Evolutionary conservation across 2,888 invertebrate species (phyloP).

Genomic region (Drosophila silvestris): DNA sequence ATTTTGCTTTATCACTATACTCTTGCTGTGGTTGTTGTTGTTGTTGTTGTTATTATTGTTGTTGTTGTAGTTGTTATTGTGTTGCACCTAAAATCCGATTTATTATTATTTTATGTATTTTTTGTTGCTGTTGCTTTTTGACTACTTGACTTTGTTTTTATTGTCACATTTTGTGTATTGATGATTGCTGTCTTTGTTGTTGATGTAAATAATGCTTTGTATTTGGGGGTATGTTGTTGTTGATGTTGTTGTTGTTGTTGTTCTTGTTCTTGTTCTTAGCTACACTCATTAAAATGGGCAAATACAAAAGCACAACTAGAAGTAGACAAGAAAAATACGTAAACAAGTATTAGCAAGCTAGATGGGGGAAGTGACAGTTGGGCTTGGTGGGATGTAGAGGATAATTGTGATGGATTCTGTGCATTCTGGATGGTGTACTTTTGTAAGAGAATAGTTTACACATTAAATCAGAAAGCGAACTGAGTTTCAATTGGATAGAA

Average conservation of each 20-base stretch:
- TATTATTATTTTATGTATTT: conserved; percentile 19
- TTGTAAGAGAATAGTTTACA: conserved; percentile 3
- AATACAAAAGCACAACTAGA: conserved; percentile 79
- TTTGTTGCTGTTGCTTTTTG: conserved; percentile 24
- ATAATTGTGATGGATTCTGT: conserved; percentile 11
- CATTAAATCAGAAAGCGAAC: conserved; percentile 18
- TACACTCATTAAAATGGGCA: conserved; percentile 79
- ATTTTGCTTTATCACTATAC: conserved; percentile 33
- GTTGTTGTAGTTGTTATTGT: conserved; percentile 42
- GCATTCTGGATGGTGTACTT: conserved; percentile 6
- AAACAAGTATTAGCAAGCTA: conserved; percentile 75
- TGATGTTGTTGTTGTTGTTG: conserved; percentile 43
- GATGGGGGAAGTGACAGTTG: conserved; percentile 33
- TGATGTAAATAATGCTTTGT: conserved; percentile 65
- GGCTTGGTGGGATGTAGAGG: neutral
- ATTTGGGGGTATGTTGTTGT: conserved; percentile 18
- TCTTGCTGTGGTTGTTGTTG: conserved; percentile 28
- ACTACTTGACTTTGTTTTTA: conserved; percentile 49
- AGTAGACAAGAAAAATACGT: conserved; percentile 76
- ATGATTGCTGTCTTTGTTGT: conserved; percentile 50
- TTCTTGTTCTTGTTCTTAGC: conserved; percentile 61
- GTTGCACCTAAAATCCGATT: conserved; percentile 68
- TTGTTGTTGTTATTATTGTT: conserved; percentile 40
- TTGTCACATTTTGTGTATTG: conserved; percentile 76
- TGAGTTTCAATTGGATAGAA: conserved; percentile 20